A percentile compares a stretch with the other conserved stretches of the same genome.
Conservation (phyloP, 2,113 vertebrate species). For the Phrynocephalus versicolor region DNA sequence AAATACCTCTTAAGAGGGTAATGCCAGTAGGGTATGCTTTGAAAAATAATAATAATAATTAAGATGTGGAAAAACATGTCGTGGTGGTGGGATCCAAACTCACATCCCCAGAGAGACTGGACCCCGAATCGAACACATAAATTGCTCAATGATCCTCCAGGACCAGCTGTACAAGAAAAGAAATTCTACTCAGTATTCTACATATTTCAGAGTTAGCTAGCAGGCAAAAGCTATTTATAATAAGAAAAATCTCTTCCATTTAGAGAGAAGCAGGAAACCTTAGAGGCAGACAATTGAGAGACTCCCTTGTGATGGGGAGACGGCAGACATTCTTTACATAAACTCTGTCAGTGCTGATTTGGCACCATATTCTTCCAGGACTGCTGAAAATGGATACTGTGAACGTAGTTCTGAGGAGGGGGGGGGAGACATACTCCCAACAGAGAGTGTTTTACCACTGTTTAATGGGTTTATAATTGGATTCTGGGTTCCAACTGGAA, state of each 20-base stretch:
- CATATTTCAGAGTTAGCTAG: neutral
- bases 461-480: slow-evolving; percentile 73
- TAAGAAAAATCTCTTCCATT: neutral
- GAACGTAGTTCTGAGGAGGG: slow-evolving; percentile 42
- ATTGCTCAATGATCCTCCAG: too few relatives aligned
- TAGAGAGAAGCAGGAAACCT: neutral
- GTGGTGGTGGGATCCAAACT: too few relatives aligned
- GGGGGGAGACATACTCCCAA: slow-evolving; percentile 33
- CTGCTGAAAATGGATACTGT: slow-evolving; percentile 48
- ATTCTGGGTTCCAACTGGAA: slow-evolving; percentile 72
- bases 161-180: too few relatives aligned
- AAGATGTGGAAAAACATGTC: too few relatives aligned
- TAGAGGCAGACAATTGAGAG: neutral
- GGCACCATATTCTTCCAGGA: slow-evolving; percentile 12
- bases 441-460: slow-evolving; percentile 61
- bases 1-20: neutral
- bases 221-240: neutral
- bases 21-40: neutral
- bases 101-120: too few relatives aligned
- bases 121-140: too few relatives aligned
- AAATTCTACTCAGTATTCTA: neutral
- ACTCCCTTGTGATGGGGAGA: neutral
- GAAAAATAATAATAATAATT: neutral
- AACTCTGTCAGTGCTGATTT: slow-evolving; percentile 1
- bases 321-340: slow-evolving; percentile 7